Conservation (phyloP, 2,113 vertebrate species). For the Thalassarche chlororhynchos region DNA sequence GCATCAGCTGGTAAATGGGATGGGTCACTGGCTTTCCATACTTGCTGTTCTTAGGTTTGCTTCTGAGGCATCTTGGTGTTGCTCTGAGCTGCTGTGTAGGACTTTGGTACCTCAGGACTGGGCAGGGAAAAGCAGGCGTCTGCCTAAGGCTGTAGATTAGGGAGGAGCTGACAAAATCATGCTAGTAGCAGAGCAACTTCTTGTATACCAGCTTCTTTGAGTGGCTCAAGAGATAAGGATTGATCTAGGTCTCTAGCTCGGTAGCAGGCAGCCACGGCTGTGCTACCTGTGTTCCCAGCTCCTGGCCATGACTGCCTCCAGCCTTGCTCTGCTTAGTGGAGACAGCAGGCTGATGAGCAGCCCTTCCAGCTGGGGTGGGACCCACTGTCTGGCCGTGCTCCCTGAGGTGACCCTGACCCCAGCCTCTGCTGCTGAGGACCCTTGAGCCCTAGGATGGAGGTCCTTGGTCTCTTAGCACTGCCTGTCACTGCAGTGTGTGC, state of each 20-base stretch:
- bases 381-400: rapidly evolving
- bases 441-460: neutral
- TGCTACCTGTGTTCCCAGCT: neutral
- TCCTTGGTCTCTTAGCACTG: neutral
- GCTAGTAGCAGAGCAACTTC: neutral
- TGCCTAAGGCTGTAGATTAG: neutral
- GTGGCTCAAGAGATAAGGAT: neutral
- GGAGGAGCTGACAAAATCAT: neutral
- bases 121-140: neutral
- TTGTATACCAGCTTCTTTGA: neutral
- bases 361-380: neutral
- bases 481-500: neutral
- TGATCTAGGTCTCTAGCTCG: neutral
- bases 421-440: neutral
- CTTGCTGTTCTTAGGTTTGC: neutral
- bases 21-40: neutral
- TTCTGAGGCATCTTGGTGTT: neutral
- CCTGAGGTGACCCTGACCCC: neutral
- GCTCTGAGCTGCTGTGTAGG: neutral
- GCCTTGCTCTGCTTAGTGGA: neutral
- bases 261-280: neutral
- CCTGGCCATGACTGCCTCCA: neutral
- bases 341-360: neutral
- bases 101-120: neutral
- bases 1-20: neutral